Base-by-base conservation (phyloP, 2,888 invertebrate species). In the Oscheius sp. region DNA sequence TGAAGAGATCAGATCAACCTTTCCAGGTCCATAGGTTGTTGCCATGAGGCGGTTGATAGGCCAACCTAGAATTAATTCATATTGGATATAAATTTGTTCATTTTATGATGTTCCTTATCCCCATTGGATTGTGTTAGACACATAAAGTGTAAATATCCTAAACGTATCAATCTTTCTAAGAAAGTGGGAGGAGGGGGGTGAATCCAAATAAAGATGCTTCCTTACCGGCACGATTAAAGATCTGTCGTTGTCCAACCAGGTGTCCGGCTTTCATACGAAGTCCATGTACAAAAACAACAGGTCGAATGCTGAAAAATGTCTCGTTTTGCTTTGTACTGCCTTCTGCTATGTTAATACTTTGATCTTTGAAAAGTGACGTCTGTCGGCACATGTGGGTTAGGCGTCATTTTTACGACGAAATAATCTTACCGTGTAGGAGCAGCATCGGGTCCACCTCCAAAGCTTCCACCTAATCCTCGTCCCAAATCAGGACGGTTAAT, bases 281-380 rank as follows among this genome's bases (percentile, higher is more conserved):
- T 37, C 68, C 68, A 34, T 68, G 68, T 12, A 68, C 68, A 23
- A 68, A 50, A 10, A 68, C 68, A 10, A 68, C 27, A 29, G 68
- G 68, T 2, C 68, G 68, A 34, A 34, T 46, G 8, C 68, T 68
- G 48, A 27, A 68, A 58, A 39, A 45, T 57, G 27, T 52, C 29
- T 29, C 23, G 34, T 20, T 34, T 6, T 34, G 15, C 8, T 55
- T 34, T 5, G 17, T 15, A 53, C 17, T 17, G 15, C 33, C 27
- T 15, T 10, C 31, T 25, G 20, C 52, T 25, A 20, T 52, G 25
- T 29, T 17, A 34, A 20, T 34, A 55, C 55, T 55, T 55, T 55
- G 55, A 55, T 55, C 37, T 55, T 55, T 55, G 33, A 20, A n/a
- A 33, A 2, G 34, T 48, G 33, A 17, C 23, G 25, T 50, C 20